Percentiles rank a stretch among this genome's conserved stretches.
Conservation (phyloP, 1,140 invertebrate species). For the Anastrepha ludens region DNA sequence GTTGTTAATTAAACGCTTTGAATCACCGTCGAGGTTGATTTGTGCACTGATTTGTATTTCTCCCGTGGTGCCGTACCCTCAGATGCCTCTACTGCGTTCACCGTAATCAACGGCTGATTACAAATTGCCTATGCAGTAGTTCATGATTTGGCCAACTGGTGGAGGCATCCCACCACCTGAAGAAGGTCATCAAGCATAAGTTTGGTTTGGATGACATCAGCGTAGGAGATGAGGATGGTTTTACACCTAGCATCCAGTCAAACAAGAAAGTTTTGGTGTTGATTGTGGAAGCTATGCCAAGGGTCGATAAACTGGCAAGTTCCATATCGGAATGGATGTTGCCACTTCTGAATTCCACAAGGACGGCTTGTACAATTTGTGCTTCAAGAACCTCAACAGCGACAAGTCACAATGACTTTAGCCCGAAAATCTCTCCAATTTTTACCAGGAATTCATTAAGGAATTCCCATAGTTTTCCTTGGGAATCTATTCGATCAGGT, state of each 20-base stretch:
- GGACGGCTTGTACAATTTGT: constrained; percentile 92
- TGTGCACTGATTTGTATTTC: constrained; percentile 87
- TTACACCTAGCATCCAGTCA: constrained; percentile 98
- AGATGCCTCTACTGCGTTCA: constrained; percentile 98
- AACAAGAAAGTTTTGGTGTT: constrained; percentile 95
- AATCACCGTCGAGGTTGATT: constrained; percentile 94
- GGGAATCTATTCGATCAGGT: constrained; percentile 99
- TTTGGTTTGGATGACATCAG: constrained; percentile 97
- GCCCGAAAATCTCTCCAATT: constrained; percentile 86
- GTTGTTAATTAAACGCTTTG: constrained; percentile 36
- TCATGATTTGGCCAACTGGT: constrained; percentile 96
- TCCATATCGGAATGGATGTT: constrained; percentile 99
- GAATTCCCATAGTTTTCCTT: constrained; percentile 97
- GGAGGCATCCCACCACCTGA: constrained; percentile 98
- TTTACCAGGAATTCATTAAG: constrained; percentile 94
- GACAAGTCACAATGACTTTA: constrained; percentile 86
- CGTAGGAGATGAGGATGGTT: constrained; percentile 99
- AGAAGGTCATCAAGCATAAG: constrained; percentile 95
- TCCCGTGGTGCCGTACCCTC: constrained; percentile 98
- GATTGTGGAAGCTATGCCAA: constrained; percentile 94
- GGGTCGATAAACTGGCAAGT: constrained; percentile 93
- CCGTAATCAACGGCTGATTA: constrained; percentile 99
- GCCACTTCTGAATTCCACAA: constrained; percentile 97
- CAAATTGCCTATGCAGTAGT: constrained; percentile 99
- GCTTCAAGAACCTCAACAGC: constrained; percentile 97